These are phyloP conservation scores for Neolamprologus tretocephalus DNA, from an alignment of 2,113 vertebrate genomes.

Conservation along the genomic window DNA sequence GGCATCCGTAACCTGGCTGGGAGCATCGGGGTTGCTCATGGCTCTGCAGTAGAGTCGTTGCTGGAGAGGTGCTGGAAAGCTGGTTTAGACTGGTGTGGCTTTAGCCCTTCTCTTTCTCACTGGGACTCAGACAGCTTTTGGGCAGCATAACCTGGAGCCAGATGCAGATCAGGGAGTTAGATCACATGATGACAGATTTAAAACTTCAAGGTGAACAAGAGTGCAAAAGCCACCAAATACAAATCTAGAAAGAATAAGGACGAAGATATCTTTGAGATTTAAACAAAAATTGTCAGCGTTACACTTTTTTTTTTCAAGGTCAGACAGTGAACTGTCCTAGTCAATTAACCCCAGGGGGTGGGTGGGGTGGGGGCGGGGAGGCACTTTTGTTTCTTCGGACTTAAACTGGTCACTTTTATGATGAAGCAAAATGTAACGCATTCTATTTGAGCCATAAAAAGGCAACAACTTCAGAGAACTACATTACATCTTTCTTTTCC, in stretches of 20 bases:
- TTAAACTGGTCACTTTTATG: background rate
- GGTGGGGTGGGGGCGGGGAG: background rate
- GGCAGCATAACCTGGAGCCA: conserved; percentile 75
- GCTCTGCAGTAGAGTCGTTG: conserved; percentile 32
- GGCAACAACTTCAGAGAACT: background rate
- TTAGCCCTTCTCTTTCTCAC: conserved; percentile 79
- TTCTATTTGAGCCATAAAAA: background rate
- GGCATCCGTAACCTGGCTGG: conserved; percentile 44
- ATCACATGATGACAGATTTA: background rate
- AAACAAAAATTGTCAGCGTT: background rate
- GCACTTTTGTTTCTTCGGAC: background rate
- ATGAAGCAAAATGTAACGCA: background rate
- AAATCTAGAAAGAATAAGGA: background rate
- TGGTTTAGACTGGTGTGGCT: conserved; percentile 32
- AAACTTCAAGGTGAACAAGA: background rate
- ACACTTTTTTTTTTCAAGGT: background rate
- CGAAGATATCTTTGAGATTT: background rate
- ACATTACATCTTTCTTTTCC: background rate
- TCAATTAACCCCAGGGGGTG: background rate
- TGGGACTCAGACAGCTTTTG: conserved; percentile 74
- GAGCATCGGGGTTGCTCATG: conserved; percentile 61
- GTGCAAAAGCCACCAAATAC: background rate
- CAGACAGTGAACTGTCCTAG: background rate
- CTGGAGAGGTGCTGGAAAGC: conserved; percentile 18
- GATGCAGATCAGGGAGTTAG: conserved; percentile 2